Evolutionary conservation across 2,113 vertebrate species (phyloP), one percentile per base, ranked within the genome.

Genomic region (Petrocephalus zakoni): DNA sequence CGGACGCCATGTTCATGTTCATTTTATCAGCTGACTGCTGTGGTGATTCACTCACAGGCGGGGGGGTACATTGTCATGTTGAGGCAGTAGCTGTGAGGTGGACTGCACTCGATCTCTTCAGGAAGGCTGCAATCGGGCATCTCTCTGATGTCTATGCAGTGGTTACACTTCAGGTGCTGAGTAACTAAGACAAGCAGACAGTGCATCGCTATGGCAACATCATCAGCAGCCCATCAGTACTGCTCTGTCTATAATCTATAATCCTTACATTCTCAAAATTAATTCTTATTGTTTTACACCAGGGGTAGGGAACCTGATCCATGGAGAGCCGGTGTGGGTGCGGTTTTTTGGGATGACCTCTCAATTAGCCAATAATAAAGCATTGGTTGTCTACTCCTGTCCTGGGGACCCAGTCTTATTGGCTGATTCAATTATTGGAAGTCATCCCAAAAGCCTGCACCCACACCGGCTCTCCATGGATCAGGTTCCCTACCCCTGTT

Each of bases 21-120:
- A 72, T 34, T 72, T 10, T 22, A 72, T 72, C 25, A 29, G 25
- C 25, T 75, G 68, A 4, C 4, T 78, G 72, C 34, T 78, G 29
- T 11, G 34, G 15, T 21, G 72, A 37, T 19, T 78, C 34, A 86
- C 85, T 86, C 85, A 86, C 85, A 86, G 85, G 85, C 85, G 17
- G 85, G 85, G 2, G 4, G 29, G 85, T 58, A 55, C 85, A 86
- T 25, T 8, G 29, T 52, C 53, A 86, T 86, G 21, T 42, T 86
- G 53, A 86, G 51, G 29, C 85, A 86, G 85, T 86, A 42, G 52
- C 51, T 58, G 19, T 86, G 85, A 21, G 52, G n/a, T 0, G 53
- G 52, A 17, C 85, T 86, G 55, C 85, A 86, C 0, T 86, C 85
- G 5, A 86, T 58, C 53, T 58, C 53, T 7, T 61, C 85, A 61